Percentiles rank a stretch among this genome's conserved stretches.
phyloP scores from a whole-genome alignment of 2,113 vertebrate genomes.

The Rafetus swinhoei region DNA sequence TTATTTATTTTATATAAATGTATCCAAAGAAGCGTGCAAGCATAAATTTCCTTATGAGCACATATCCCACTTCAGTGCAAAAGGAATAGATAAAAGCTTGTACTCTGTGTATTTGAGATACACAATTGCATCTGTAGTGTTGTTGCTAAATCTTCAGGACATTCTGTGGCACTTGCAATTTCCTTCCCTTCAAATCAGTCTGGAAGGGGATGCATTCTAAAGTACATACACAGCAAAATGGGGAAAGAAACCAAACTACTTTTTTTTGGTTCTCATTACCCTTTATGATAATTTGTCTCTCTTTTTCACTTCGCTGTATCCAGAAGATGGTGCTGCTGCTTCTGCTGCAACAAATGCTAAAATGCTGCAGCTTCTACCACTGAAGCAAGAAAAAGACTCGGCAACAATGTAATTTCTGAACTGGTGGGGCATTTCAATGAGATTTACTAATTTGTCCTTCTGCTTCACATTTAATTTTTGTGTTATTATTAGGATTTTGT shows the following conservation, averaged over 20 bases:
- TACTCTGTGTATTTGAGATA: neutral
- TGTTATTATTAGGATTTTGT: neutral
- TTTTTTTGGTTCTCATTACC: neutral
- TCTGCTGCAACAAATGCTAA: neutral
- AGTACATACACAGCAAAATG: neutral
- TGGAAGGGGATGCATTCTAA: neutral
- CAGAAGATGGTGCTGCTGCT: conserved; percentile 38
- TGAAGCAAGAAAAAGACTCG: conserved; percentile 8
- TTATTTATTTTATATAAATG: neutral
- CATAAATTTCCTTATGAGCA: neutral
- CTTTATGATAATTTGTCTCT: neutral
- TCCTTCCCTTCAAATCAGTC: neutral
- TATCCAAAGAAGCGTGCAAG: neutral
- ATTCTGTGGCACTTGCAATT: neutral
- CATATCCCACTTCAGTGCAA: neutral
- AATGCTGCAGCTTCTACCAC: conserved; percentile 48
- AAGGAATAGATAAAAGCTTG: neutral
- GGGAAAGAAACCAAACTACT: neutral
- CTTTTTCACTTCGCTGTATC: rapidly evolving
- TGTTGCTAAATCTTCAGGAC: conserved; percentile 25
- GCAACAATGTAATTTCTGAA: conserved; percentile 44
- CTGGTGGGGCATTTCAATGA: conserved; percentile 5
- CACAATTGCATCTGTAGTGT: neutral
- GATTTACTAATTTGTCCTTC: neutral
- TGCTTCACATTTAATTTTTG: rapidly evolving